Conservation (phyloP, 1,140 invertebrate species). For the Eubasilissa regina region DNA sequence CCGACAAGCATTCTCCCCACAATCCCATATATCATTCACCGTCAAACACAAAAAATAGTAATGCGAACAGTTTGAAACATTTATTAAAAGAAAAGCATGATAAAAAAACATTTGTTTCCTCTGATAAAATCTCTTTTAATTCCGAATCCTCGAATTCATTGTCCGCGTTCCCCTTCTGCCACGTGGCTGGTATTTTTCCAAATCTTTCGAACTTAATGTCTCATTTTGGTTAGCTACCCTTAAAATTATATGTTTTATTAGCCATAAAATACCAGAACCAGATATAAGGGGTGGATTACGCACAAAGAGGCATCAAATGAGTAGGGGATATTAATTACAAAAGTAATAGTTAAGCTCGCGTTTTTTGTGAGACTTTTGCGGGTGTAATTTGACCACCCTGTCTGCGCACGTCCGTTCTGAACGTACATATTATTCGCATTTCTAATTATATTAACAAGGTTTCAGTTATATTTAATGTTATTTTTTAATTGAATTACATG, state of each 20-base stretch:
- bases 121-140: constrained; percentile 40
- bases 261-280: constrained; percentile 43
- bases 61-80: not conserved
- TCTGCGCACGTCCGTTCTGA: too few species aligned
- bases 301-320: constrained; percentile 35
- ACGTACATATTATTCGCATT: too few species aligned
- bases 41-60: not conserved
- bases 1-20: not conserved
- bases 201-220: constrained; percentile 44
- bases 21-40: too few species aligned
- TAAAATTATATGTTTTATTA: constrained; percentile 46
- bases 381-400: too few species aligned
- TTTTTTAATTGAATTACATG: too few species aligned
- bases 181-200: constrained; percentile 41
- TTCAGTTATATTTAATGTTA: too few species aligned
- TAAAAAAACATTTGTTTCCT: constrained; percentile 41
- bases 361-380: constrained; percentile 1
- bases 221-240: constrained; percentile 42
- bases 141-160: constrained; percentile 36
- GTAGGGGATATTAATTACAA: constrained; percentile 40
- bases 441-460: too few species aligned
- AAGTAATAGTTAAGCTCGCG: constrained; percentile 36
- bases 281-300: constrained; percentile 37
- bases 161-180: constrained; percentile 29
- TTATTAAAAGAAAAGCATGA: constrained; percentile 24